Base-by-base conservation (phyloP, 2,797 vertebrate species). In the Leptodactylus fallax region DNA sequence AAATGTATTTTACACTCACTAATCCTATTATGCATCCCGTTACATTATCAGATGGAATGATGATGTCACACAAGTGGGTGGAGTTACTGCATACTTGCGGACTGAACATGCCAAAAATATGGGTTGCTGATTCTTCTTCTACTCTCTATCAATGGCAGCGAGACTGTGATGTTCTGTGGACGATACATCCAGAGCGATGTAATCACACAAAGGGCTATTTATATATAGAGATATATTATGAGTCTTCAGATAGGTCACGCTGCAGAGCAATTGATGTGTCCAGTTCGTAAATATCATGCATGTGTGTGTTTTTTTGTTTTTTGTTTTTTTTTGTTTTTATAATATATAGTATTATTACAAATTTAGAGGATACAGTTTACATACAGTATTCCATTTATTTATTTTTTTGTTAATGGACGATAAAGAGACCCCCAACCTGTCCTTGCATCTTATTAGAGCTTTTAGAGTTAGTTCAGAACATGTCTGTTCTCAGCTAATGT, bases 151-250 rank as follows among this genome's bases (percentile, higher is more conserved):
- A 36, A 47, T 49, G 21, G 60, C 36, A 76, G 83, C 17, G 72
- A 78, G 16, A 74, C 67, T 72, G 71, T 47, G 3, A 76, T 19
- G 45, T 63, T 45, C 69, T 85, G 83, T 76, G 36, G 36, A 60
- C 5, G 36, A 49, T 45, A 7, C 56, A 53, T 76, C 56, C 56
- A 17, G n/a, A 21, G 71, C 13, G 58, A 53, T 85, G 58, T 53
- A 23, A 63, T 23, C 58, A 65, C 72, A 77, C 71, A 63, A 85
- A 85, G 83, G 83, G 83, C 83, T 85, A 85, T 85, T 85, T 16
- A 23, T 60, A 74, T 83, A 55, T 76, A 23, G 49, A 65, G 58
- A 47, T 81, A 47, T 69, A 69, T 83, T 51, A 21, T 6, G 16
- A 47, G n/a, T 84, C 72, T 58, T 85, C 45, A 76, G 58, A 49